Percentiles rank a stretch among this genome's conserved stretches.
Conservation (phyloP, 2,888 invertebrate species). For the Enchytraeus crypticus region DNA sequence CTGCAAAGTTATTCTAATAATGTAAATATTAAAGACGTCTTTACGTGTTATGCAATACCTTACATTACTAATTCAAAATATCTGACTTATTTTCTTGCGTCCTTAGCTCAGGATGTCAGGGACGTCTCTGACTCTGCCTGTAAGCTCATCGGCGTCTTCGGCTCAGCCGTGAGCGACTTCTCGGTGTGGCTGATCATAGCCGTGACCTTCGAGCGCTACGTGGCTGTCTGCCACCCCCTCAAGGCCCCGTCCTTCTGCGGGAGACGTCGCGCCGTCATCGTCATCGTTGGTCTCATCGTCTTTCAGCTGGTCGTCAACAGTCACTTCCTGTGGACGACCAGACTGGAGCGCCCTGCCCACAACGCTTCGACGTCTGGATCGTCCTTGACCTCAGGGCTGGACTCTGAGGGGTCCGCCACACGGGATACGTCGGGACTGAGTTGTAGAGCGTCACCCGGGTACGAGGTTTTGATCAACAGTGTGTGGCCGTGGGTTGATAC, state of each 20-base stretch:
- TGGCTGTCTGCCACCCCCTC: constrained; percentile 11
- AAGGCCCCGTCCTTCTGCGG: constrained; percentile 8
- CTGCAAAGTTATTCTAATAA: no score
- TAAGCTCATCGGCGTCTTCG: constrained; percentile 9
- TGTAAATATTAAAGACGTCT: no score
- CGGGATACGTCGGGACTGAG: no score
- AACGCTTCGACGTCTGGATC: neutral
- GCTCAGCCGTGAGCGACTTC: constrained; percentile 11
- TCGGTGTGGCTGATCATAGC: constrained; percentile 15
- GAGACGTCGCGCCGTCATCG: neutral
- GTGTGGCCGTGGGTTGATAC: constrained; percentile 45
- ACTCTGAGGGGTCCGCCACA: no score
- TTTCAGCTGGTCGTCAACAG: constrained; percentile 7
- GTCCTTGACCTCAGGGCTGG: no score
- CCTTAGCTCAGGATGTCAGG: constrained; percentile 30
- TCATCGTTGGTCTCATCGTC: neutral
- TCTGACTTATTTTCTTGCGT: no score
- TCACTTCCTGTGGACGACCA: constrained; percentile 11
- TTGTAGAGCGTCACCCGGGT: neutral
- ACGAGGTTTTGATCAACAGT: constrained; percentile 26
- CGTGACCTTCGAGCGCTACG: constrained; percentile 10
- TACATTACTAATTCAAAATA: no score
- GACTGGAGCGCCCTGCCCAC: neutral
- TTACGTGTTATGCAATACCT: no score
- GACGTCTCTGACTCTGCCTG: constrained; percentile 28